Conservation (phyloP, 1,140 invertebrate genomes). For the Bombus sibiricus region DNA sequence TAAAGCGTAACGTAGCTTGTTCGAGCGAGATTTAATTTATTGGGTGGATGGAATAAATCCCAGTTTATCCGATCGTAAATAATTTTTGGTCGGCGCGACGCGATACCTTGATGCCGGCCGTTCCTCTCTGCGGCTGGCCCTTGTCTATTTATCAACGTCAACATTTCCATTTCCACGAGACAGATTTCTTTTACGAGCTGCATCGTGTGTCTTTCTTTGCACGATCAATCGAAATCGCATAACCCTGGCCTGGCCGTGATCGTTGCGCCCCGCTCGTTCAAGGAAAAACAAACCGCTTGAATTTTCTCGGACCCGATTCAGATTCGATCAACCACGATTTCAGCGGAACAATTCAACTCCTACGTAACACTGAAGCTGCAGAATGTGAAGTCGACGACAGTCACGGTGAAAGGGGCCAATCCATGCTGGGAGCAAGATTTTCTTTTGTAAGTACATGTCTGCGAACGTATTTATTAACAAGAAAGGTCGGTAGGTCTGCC, state of each 20-base stretch:
- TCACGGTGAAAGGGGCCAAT: constrained; percentile 96
- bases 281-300: not conserved
- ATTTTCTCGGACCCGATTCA: not conserved
- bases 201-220: not conserved
- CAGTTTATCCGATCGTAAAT: constrained; percentile 34
- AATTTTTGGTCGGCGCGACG: constrained; percentile 9
- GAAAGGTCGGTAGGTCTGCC: not conserved
- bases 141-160: constrained; percentile 34
- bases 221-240: constrained; percentile 18
- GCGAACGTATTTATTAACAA: not conserved
- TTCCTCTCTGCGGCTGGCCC: too few species aligned
- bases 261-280: constrained; percentile 7
- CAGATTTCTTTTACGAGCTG: constrained; percentile 26
- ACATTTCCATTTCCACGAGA: constrained; percentile 28
- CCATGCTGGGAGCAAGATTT: constrained; percentile 99
- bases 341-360: constrained; percentile 92
- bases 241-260: not conserved
- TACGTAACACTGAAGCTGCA: constrained; percentile 98
- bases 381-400: constrained; percentile 99
- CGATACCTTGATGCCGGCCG: not conserved
- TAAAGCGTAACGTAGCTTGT: not conserved
- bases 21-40: constrained; percentile 30
- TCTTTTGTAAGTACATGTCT: constrained; percentile 94
- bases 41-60: constrained; percentile 6
- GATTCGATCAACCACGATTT: constrained; percentile 71